Percentiles rank a stretch among this genome's conserved stretches.
These are phyloP conservation scores for Acleris emargana DNA, from an alignment of 2,888 invertebrate genomes.

Conservation along the genomic window DNA sequence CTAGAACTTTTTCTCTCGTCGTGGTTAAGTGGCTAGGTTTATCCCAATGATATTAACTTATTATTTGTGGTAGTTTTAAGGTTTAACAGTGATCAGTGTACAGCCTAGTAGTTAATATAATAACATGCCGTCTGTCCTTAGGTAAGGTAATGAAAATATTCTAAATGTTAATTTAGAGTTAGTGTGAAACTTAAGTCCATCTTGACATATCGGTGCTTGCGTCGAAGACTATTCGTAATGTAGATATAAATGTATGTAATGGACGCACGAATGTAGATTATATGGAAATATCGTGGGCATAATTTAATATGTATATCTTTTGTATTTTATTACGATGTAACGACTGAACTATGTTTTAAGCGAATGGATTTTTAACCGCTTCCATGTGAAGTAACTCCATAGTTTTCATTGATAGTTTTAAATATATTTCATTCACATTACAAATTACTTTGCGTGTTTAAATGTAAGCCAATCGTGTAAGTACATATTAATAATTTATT, in stretches of 20 bases:
- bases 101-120: constrained; percentile 43
- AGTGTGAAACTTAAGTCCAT: constrained; percentile 67
- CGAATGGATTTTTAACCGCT: constrained; percentile 30
- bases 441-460: constrained; percentile 8
- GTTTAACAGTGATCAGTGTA: constrained; percentile 19
- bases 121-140: constrained; percentile 69
- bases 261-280: constrained; percentile 24
- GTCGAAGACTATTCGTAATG: constrained; percentile 50
- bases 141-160: constrained; percentile 65
- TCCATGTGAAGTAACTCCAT: constrained; percentile 25
- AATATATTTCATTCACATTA: constrained; percentile 13
- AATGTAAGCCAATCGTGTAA: constrained; percentile 30
- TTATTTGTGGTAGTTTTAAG: too few species aligned
- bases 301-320: constrained; percentile 38
- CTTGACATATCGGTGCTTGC: constrained; percentile 82
- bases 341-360: constrained; percentile 36
- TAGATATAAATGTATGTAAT: constrained; percentile 29
- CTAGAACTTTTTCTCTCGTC: too few species aligned
- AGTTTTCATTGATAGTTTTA: constrained; percentile 9
- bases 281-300: constrained; percentile 39
- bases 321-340: constrained; percentile 37
- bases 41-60: too few species aligned
- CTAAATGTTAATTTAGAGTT: constrained; percentile 61
- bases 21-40: too few species aligned
- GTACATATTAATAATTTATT: constrained; percentile 39